These are phyloP conservation scores for Morpho deidamia DNA, from an alignment of 2,888 invertebrate species.

Conservation along the genomic window DNA sequence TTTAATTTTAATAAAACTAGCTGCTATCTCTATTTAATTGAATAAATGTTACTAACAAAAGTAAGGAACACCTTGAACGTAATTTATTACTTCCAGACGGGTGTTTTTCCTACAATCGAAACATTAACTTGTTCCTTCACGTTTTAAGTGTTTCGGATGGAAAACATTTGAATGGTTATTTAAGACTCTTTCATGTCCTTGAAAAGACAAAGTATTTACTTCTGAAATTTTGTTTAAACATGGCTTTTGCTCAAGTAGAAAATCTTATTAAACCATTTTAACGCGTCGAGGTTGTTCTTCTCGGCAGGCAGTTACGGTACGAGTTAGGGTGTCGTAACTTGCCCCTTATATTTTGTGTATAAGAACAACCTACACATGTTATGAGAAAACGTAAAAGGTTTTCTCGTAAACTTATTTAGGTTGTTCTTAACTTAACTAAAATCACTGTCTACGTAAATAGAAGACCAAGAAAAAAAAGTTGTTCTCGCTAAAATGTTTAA, in stretches of 20 bases:
- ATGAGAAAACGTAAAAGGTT: too few relatives aligned
- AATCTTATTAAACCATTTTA: constrained; percentile 6
- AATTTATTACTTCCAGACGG: not conserved
- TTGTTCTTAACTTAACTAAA: too few relatives aligned
- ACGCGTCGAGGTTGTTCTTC: constrained; percentile 1
- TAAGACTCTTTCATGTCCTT: not conserved
- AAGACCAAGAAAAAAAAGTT: too few relatives aligned
- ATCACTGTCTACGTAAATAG: too few relatives aligned
- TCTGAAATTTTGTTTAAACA: constrained; percentile 4
- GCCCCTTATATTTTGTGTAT: not conserved
- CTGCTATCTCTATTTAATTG: not conserved
- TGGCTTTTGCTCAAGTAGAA: not conserved
- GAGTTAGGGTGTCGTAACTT: not conserved
- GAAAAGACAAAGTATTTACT: not conserved
- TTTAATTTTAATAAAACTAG: not conserved
- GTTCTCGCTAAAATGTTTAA: too few relatives aligned
- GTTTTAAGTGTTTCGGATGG: constrained; percentile 1
- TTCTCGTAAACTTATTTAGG: too few relatives aligned
- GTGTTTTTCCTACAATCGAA: not conserved
- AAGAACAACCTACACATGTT: not conserved
- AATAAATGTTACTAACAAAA: not conserved
- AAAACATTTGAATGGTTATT: constrained; percentile 2
- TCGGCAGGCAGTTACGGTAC: not conserved
- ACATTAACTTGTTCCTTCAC: not conserved
- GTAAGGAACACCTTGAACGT: not conserved